phyloP scores from a whole-genome alignment of 1,140 invertebrate genomes.

The Ceratina japonica region DNA sequence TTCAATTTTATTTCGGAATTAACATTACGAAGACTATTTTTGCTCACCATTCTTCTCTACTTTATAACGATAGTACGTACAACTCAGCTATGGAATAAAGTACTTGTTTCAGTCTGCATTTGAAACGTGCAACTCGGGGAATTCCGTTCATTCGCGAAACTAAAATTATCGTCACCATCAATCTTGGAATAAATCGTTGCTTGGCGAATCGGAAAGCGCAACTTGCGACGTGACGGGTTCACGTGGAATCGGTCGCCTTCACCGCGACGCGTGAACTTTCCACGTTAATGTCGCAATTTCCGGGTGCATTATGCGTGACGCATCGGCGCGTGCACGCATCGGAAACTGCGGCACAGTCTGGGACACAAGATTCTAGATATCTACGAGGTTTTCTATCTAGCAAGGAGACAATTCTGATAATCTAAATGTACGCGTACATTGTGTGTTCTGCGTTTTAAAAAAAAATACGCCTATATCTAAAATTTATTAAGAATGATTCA shows the following conservation, averaged over 20 bases:
- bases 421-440: too few species aligned
- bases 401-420: too few species aligned
- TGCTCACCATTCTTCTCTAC: too few species aligned
- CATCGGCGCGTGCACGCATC: constrained; percentile 55
- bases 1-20: too few species aligned
- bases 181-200: neutral
- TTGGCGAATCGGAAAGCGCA: neutral
- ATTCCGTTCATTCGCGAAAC: neutral
- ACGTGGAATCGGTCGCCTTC: constrained; percentile 17
- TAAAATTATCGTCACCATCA: neutral
- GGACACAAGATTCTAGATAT: too few species aligned
- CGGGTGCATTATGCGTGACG: constrained; percentile 68
- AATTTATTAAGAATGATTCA: too few species aligned
- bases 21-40: too few species aligned
- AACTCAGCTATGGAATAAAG: too few species aligned
- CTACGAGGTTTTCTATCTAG: too few species aligned
- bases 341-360: constrained; percentile 57
- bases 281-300: constrained; percentile 66
- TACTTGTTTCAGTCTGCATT: neutral
- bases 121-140: neutral
- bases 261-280: constrained; percentile 63
- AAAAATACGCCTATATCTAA: too few species aligned
- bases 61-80: too few species aligned
- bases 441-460: too few species aligned
- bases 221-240: neutral